Evolutionary conservation across 2,888 invertebrate species (phyloP).

Genomic region (Epinotia brunnichana): DNA sequence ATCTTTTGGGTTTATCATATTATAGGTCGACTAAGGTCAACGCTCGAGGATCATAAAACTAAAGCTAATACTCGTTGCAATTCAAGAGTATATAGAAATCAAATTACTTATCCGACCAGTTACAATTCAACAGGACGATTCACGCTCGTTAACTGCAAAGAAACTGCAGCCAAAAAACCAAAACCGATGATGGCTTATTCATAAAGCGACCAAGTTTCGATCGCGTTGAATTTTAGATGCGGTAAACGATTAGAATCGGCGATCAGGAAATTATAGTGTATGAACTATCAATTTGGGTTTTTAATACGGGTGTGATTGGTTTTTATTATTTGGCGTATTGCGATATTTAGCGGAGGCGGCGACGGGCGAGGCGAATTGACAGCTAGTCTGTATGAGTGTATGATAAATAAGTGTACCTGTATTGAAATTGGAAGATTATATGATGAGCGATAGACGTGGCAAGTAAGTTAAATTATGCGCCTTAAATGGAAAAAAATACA

Average conservation of each 20-base stretch:
- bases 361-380: constrained; percentile 31
- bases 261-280: constrained; percentile 40
- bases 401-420: constrained; percentile 20
- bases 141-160: constrained; percentile 4
- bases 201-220: not conserved
- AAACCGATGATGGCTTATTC: not conserved
- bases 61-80: constrained; percentile 37
- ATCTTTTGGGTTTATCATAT: not conserved
- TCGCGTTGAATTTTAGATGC: constrained; percentile 14
- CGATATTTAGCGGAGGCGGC: constrained; percentile 33
- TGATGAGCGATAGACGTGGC: not conserved
- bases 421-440: constrained; percentile 13
- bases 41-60: constrained; percentile 36
- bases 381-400: constrained; percentile 6
- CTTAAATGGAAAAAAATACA: too few species aligned
- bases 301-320: constrained; percentile 36
- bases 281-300: constrained; percentile 41
- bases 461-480: too few species aligned
- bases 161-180: constrained; percentile 1
- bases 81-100: constrained; percentile 38
- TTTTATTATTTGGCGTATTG: constrained; percentile 40
- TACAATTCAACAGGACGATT: constrained; percentile 31
- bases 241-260: constrained; percentile 21
- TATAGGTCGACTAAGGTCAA: constrained; percentile 26
- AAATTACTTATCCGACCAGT: constrained; percentile 39